These are phyloP conservation scores for Ochropleura leucogaster DNA, from an alignment of 2,888 invertebrate species.

Conservation along the genomic window DNA sequence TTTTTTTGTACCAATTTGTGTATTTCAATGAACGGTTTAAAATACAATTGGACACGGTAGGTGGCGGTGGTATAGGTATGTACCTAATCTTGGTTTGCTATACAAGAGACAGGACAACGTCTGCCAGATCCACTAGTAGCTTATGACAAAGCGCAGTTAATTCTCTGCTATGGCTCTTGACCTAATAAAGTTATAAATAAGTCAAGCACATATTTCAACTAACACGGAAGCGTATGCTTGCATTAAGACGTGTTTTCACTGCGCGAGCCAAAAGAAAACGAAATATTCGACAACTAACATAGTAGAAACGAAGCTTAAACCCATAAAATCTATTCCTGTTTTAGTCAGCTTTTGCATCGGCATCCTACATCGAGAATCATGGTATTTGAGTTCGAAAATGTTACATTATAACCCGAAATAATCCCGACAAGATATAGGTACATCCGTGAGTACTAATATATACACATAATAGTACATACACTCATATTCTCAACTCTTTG, in stretches of 20 bases:
- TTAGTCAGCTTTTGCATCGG: not conserved
- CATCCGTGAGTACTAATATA: no score
- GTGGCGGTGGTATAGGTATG: no score
- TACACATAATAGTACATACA: no score
- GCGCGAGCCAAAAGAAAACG: conserved; percentile 41
- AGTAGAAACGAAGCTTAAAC: conserved; percentile 11
- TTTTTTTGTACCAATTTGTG: no score
- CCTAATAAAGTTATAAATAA: conserved; percentile 58
- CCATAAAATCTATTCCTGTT: conserved; percentile 48
- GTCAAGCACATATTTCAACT: conserved; percentile 45
- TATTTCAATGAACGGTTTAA: no score
- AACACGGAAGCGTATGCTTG: conserved; percentile 49
- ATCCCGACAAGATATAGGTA: not conserved
- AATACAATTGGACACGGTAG: no score
- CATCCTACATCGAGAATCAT: not conserved
- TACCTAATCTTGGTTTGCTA: no score
- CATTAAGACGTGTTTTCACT: conserved; percentile 34
- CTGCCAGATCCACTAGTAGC: no score
- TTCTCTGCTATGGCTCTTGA: conserved; percentile 50
- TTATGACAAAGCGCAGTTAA: conserved; percentile 15
- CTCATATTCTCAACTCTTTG: no score
- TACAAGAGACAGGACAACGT: no score
- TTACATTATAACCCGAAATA: not conserved
- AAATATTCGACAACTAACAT: conserved; percentile 36
- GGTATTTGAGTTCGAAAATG: not conserved